Evolutionary conservation across 2,888 invertebrate genomes (phyloP), one percentile per base, ranked within the genome.

Genomic region (Blastobasis adustella): DNA sequence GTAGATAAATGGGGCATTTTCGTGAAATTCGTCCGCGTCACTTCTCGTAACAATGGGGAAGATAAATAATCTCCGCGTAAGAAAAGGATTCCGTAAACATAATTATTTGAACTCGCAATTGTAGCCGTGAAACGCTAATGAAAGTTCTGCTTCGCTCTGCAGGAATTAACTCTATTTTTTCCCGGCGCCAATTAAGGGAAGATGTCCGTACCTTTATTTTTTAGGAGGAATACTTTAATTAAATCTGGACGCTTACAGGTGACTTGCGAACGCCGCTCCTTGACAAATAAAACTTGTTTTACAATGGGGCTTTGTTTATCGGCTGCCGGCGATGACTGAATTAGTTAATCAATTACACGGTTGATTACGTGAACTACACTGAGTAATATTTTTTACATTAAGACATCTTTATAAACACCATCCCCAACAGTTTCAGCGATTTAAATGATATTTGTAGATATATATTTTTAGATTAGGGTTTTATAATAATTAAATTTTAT

Each of bases 51-150:
- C 85, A 86, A 87, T 83, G 68, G 81, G 62, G 74, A 82, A 84
- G 84, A 88, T 86, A 87, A 88, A 87, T 84, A 86, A 84, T 83
- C 82, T 78, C 76, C 73, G 79, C 76, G 81, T 82, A 84, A 83
- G 86, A 86, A 88, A 88, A 85, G 86, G 85, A 86, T 87, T 86
- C 79, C 76, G 82, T 82, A 82, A 86, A 85, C 81, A 83, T 83
- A 86, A 88, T 88, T 88, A 86, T 87, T 86, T 82, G 79, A 84
- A 82, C 81, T 82, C 79, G 79, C 81, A 82, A 84, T 84, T 81
- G 84, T 83, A 84, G 79, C 79, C 72, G 79, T 79, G 78, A 83
- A 77, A 76, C 75, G 74, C 76, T 79, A 84, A 84, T 83, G 82
- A 84, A 84, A 82, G 78, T 79, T 79, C 73, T 76, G 23, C 23